Conservation (phyloP, 2,113 vertebrate genomes). For the Cepphus grylle region DNA sequence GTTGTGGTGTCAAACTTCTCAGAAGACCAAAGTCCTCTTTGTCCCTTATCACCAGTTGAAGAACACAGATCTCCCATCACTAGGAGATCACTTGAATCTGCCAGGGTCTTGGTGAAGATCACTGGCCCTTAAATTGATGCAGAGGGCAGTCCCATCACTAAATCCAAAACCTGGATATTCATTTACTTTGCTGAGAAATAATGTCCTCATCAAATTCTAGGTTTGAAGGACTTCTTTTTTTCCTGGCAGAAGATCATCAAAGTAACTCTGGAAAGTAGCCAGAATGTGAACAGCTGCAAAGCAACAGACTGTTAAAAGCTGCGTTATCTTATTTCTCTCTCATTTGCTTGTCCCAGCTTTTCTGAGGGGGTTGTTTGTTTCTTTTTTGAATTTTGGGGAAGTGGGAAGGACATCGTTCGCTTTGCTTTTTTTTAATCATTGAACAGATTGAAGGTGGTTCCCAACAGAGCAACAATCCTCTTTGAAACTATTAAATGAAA, state of each 20-base stretch:
- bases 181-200: neutral
- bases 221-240: neutral
- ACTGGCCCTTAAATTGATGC: neutral
- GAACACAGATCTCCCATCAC: neutral
- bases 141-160: neutral
- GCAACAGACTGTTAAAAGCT: neutral
- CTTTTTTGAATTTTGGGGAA: neutral
- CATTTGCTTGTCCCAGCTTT: neutral
- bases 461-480: neutral
- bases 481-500: neutral
- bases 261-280: neutral
- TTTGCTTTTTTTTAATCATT: neutral
- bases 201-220: neutral
- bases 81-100: neutral
- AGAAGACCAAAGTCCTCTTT: neutral
- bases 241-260: neutral
- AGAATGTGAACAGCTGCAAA: constrained; percentile 36
- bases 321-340: neutral
- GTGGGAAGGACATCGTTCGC: neutral
- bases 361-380: neutral
- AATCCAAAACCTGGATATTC: neutral
- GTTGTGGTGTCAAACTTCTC: neutral
- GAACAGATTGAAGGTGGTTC: neutral
- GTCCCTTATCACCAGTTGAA: neutral
- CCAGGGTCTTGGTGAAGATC: neutral